These are phyloP conservation scores for Odocoileus virginianus DNA, from an alignment of 2,113 vertebrate genomes.

Conservation along the genomic window DNA sequence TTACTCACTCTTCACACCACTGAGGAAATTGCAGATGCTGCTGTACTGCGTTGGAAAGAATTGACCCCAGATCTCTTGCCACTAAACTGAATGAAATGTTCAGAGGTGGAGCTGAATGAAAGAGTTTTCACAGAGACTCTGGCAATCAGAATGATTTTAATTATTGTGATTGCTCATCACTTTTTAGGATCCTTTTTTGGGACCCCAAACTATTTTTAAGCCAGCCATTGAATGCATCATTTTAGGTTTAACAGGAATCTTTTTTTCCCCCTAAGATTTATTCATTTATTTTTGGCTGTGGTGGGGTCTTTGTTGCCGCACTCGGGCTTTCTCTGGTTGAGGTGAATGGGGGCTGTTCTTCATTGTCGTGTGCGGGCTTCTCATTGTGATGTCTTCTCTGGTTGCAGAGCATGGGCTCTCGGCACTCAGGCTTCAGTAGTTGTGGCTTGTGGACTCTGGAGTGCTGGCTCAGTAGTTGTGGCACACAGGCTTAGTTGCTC, in stretches of 20 bases:
- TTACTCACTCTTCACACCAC: conserved; percentile 62
- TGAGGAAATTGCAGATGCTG: conserved; percentile 51
- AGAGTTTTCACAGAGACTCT: conserved; percentile 41
- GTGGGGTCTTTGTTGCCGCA: neutral
- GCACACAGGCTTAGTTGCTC: neutral
- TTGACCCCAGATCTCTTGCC: conserved; percentile 59
- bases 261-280: neutral
- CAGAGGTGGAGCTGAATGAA: conserved; percentile 37
- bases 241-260: conserved; percentile 16
- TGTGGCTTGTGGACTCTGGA: neutral
- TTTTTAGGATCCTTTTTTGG: neutral
- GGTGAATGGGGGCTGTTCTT: neutral
- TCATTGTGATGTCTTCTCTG: neutral
- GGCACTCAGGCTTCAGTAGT: neutral
- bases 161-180: neutral
- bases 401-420: neutral
- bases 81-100: conserved; percentile 59
- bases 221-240: neutral
- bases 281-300: neutral
- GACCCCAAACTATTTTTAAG: conserved; percentile 12
- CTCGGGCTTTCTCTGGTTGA: neutral
- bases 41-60: conserved; percentile 33
- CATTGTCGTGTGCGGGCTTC: neutral
- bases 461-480: neutral
- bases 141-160: conserved; percentile 34